These are phyloP conservation scores for Turnix velox DNA, from an alignment of 2,113 vertebrate genomes.

Conservation along the genomic window DNA sequence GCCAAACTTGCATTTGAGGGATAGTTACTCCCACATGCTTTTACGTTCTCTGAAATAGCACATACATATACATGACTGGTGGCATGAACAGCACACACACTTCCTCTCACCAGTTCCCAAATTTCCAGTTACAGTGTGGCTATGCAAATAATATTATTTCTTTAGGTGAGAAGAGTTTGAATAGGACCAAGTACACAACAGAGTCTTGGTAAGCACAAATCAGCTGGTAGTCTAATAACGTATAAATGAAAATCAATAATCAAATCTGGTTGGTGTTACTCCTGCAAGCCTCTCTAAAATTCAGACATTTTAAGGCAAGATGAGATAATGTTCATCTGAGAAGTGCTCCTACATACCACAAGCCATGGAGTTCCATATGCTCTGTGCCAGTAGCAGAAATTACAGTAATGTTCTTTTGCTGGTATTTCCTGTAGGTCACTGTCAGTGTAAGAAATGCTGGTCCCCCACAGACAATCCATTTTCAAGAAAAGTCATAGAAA, in stretches of 20 bases:
- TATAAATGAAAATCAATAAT: not conserved
- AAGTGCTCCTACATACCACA: not conserved
- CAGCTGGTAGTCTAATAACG: not conserved
- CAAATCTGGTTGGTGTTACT: not conserved
- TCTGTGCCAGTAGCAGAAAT: not conserved
- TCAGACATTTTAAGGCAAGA: not conserved
- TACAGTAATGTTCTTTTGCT: not conserved
- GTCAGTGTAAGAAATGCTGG: not conserved
- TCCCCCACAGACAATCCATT: fast-evolving
- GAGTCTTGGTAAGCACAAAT: not conserved
- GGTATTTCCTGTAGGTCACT: not conserved
- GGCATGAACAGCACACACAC: not conserved
- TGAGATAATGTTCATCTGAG: not conserved
- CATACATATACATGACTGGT: not conserved
- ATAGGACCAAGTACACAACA: not conserved
- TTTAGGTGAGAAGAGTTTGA: not conserved
- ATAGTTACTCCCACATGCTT: not conserved
- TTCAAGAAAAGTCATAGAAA: not conserved
- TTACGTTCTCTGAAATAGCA: not conserved
- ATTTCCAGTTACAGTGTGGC: not conserved
- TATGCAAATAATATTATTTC: not conserved
- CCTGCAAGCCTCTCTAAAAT: not conserved
- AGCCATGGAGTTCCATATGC: not conserved
- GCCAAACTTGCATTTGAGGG: not conserved
- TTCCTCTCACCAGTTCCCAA: not conserved